Evolutionary conservation across 2,113 vertebrate species (phyloP).

Genomic region (Leptodactylus fuscus): DNA sequence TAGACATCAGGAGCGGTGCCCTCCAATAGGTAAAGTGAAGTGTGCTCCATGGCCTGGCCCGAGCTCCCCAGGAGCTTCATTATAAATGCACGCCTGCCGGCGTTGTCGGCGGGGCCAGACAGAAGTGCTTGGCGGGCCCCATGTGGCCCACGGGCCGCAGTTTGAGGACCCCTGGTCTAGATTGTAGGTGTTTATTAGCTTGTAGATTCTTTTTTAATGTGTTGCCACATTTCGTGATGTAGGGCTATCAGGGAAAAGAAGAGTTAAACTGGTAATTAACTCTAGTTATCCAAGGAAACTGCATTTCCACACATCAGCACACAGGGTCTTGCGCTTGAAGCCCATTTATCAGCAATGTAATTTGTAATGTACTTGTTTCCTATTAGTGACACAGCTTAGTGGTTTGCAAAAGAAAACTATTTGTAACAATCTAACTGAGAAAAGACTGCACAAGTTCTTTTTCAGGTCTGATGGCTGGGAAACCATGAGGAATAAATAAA

Average conservation of each 20-base stretch:
- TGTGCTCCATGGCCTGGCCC: too few species aligned
- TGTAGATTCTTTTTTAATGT: not conserved
- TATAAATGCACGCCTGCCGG: too few species aligned
- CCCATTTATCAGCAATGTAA: constrained; percentile 45
- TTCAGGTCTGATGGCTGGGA: constrained; percentile 45
- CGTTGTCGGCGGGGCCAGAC: too few species aligned
- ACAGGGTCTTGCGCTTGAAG: constrained; percentile 12
- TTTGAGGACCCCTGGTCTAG: too few species aligned
- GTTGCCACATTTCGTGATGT: not conserved
- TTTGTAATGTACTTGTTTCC: constrained; percentile 53
- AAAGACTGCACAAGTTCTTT: constrained; percentile 45
- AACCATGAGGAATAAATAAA: constrained; percentile 48
- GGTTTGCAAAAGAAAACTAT: constrained; percentile 47
- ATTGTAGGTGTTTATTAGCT: not conserved
- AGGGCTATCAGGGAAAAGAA: not conserved
- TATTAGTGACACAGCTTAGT: constrained; percentile 55
- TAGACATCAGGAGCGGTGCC: too few species aligned
- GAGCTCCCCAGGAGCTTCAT: too few species aligned
- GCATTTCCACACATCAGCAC: constrained; percentile 19
- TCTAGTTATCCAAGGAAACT: constrained; percentile 19
- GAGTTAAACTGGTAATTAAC: constrained; percentile 41
- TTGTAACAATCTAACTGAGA: constrained; percentile 47
- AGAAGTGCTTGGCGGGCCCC: too few species aligned
- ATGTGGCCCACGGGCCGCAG: too few species aligned
- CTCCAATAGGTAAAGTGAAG: too few species aligned